These are phyloP conservation scores for Zaprionus capensis DNA, from an alignment of 1,140 invertebrate species.

Conservation along the genomic window DNA sequence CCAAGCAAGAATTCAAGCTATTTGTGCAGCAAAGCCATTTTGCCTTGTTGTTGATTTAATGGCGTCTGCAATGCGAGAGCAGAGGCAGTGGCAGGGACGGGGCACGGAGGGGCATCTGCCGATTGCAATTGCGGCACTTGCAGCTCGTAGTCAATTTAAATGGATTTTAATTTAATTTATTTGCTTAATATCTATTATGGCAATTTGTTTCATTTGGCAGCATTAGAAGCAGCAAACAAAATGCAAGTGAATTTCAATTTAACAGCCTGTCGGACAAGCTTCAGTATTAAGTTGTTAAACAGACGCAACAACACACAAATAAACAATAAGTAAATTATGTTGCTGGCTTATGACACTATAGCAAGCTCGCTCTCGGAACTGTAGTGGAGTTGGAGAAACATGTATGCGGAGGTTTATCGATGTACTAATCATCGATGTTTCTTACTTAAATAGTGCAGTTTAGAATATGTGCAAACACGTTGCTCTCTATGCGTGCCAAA, in stretches of 20 bases:
- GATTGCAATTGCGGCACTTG: constrained; percentile 29
- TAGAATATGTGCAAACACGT: no score
- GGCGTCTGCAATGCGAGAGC: constrained; percentile 14
- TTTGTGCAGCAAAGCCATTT: constrained; percentile 57
- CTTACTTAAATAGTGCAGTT: no score
- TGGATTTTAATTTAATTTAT: constrained; percentile 44
- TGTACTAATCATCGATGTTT: no score
- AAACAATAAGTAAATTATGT: background rate
- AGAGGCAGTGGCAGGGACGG: background rate
- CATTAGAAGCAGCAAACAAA: constrained; percentile 52
- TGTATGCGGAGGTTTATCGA: no score
- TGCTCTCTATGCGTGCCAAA: background rate
- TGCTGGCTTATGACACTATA: background rate
- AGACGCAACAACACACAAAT: background rate
- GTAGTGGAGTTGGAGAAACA: no score
- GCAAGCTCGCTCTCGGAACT: background rate
- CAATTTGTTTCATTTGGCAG: constrained; percentile 43
- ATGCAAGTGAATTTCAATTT: constrained; percentile 29
- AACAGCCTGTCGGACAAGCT: constrained; percentile 3
- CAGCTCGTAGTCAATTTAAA: constrained; percentile 44
- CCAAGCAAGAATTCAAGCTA: constrained; percentile 54
- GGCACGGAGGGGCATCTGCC: background rate
- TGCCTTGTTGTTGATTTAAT: constrained; percentile 68
- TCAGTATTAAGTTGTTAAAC: constrained; percentile 16
- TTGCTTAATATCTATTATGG: constrained; percentile 38